These are phyloP conservation scores for Orthonyx spaldingii DNA, from an alignment of 2,113 vertebrate genomes.

Conservation along the genomic window DNA sequence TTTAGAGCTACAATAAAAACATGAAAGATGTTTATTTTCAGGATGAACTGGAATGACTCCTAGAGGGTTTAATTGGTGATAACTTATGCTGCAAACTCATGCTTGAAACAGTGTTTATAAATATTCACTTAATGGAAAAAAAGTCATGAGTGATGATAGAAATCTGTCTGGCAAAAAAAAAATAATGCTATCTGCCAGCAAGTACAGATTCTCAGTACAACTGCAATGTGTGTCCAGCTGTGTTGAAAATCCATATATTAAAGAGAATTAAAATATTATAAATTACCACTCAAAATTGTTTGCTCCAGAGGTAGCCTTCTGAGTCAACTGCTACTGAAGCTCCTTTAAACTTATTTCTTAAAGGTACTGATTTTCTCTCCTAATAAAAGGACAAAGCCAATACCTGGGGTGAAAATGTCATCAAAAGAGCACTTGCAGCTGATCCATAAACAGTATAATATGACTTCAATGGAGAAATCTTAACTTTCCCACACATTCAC, in stretches of 20 bases:
- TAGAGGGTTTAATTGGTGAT: neutral
- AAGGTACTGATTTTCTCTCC: neutral
- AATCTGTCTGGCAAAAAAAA: constrained; percentile 24
- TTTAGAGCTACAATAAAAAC: neutral
- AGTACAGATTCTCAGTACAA: constrained; percentile 1
- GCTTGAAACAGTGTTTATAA: constrained; percentile 40
- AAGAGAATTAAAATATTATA: constrained; percentile 46
- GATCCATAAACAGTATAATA: neutral
- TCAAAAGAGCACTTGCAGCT: neutral
- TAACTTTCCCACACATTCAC: neutral
- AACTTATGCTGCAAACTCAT: neutral
- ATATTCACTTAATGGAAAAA: constrained; percentile 9
- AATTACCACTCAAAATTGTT: constrained; percentile 23
- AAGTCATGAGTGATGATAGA: neutral
- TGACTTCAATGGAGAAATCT: neutral
- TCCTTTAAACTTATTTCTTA: neutral
- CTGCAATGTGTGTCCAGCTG: neutral
- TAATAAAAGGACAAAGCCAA: neutral
- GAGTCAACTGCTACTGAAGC: constrained; percentile 24
- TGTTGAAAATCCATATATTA: constrained; percentile 27
- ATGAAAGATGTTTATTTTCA: neutral
- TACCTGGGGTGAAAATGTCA: neutral
- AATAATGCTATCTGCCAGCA: neutral
- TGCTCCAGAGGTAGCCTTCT: constrained; percentile 2
- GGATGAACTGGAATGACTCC: neutral